Base-by-base conservation (phyloP, 2,797 vertebrate genomes). In the Hylomyscus alleni region DNA sequence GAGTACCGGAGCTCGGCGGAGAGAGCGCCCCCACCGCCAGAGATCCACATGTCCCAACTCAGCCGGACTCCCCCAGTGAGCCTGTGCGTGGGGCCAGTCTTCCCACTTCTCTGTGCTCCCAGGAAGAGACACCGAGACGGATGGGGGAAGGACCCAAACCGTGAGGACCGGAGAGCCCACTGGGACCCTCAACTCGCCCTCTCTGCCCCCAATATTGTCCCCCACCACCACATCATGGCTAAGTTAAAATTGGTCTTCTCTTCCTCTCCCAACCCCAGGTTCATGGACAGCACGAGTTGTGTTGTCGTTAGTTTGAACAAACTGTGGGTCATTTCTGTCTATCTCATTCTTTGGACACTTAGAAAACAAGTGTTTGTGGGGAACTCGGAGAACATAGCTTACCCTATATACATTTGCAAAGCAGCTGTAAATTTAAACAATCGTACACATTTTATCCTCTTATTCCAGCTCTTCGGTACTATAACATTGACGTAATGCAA, bases 311-410 rank as follows among this genome's bases (percentile, higher is more conserved):
- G 90, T 91, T 85, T 90, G 87, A 90, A 93, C 65, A 88, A 93
- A 67, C 83, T 24, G 8, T 83, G 62, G 67, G 24, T 11, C 40
- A 31, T 84, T 87, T 87, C 83, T 86, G 85, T 93, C 76, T 77
- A 54, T 22, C 40, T 94, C 72, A n/a, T 85, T 87, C 54, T 92
- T 93, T 67, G 84, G 95, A 76, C 72, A 54, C 87, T 78, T 67
- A 81, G 11, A 60, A 92, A 90, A 96, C 60, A 95, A 84, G 14
- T 81, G 31, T 90, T 96, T 76, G 69, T 24, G 58, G 37, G 94
- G 31, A 73, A 84, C 56, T 60, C 76, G 73, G 69, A 88, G 37
- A 76, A 15, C 14, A 3, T 40, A 24, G 8, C 76, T 73, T 84
- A 40, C 20, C 72, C 60, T 65, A 20, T 52, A 65, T 1, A 65